Base-by-base conservation (phyloP, 1,140 invertebrate species). In the Diabrotica undecimpunctata region DNA sequence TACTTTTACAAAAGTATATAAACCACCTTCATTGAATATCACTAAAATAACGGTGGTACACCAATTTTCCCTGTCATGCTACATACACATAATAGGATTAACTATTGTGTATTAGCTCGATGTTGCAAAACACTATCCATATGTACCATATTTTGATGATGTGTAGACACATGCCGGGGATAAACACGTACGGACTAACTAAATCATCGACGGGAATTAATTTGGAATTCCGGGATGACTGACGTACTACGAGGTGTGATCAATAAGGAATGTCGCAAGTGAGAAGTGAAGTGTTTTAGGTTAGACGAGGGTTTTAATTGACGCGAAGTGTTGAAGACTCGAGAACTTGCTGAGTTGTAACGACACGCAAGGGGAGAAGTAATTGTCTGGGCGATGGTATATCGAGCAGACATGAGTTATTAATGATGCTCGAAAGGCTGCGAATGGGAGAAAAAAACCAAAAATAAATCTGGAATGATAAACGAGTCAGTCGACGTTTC, bases 381-480 rank as follows among this genome's bases (percentile, higher is more conserved):
- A 46, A 46, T 46, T 46, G 41, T 46, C 41, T 46, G 41, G 41
- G 41, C 8, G 41, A 46, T 46, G 41, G 8, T 46, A 10, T 46
- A 46, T 46, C 41, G 41, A 46, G 41, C n/a, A 46, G 8, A 46
- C 41, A 10, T 46, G 41, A 46, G 41, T 46, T 46, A 46, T 46
- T 46, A 46, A 46, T 46, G 41, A 46, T 46, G 8, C 41, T 46
- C 8, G 41, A 46, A 46, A 46, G 41, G 41, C 8, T 10, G n/a
- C 41, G 41, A 46, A 46, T 6, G n/a, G 25, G 25, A 46, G n/a
- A 46, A 46, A 46, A 46, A 46, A n/a, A 4, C n/a, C 3, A n/a
- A 46, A 46, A 46, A 46, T 46, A 46, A 46, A 46, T 46, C 41
- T 46, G 8, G 41, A 46, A 46, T 46, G 41, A 46, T 46, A 46